Base-by-base conservation (phyloP, 2,888 invertebrate species). In the Calameuta pallipes region DNA sequence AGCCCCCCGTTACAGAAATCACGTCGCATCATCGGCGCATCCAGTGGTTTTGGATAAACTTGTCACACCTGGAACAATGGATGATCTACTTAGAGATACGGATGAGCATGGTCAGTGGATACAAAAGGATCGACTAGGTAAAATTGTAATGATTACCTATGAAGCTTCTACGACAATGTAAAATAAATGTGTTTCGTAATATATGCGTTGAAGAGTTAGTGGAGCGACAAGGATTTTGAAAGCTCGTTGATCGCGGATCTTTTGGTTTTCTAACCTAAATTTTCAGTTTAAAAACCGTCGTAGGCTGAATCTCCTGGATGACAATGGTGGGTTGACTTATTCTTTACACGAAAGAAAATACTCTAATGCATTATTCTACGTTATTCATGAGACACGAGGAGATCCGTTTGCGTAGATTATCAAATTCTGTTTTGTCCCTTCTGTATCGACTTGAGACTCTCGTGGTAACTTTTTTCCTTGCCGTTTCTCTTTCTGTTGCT, bases 11-110 rank as follows among this genome's bases (percentile, higher is more conserved):
- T 90, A 86, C 83, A 88, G 80, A 87, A 88, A 87, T 88, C 88
- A 87, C 88, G 87, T 86, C 86, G 89, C 91, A 91, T 91, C 88
- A 88, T 91, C 90, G 86, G 88, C 87, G 86, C 90, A 91, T 91
- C 88, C 89, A 90, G 84, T 88, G 84, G 76, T 85, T 85, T 88
- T 87, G 88, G 36, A 73, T 83, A 70, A 78, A 77, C 75, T 81
- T 77, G 75, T 74, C 82, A 80, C 78, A 83, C 81, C 89, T 89
- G 85, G 31, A 88, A 87, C 68, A 75, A 74, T 30, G 69, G 56
- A 56, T 23, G 9, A 9, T 9, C 56, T 56, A 23, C 23, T 23
- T 56, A 56, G 56, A 23, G 56, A 56, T 56, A 56, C 2, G 23
- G 23, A 56, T 9, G 9, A 56, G 56, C 41, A 41, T 15, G 2